These are phyloP conservation scores for Vollenhovia emeryi DNA, from an alignment of 1,140 invertebrate species.

Conservation along the genomic window DNA sequence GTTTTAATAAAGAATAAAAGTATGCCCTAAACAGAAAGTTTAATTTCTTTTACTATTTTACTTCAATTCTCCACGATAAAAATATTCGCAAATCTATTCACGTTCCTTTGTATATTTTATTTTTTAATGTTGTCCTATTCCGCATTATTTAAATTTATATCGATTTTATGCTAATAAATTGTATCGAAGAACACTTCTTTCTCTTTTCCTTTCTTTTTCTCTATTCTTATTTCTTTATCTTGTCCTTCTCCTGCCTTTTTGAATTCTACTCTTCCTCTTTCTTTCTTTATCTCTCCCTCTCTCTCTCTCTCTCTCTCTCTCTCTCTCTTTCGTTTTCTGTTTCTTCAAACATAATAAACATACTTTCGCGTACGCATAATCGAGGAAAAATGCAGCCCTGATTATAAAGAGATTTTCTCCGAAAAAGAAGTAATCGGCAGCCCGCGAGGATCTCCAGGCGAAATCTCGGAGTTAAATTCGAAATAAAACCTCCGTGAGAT, in stretches of 20 bases:
- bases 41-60: not conserved
- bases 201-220: not conserved
- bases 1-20: not conserved
- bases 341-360: not conserved
- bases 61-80: not conserved
- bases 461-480: not conserved
- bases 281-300: not conserved
- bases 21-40: not conserved
- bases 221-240: not conserved
- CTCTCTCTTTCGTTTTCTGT: not conserved
- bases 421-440: not conserved
- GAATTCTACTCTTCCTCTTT: not conserved
- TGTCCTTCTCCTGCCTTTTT: not conserved
- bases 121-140: not conserved
- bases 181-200: not conserved
- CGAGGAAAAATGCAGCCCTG: constrained; percentile 5
- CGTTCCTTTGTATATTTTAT: not conserved
- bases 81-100: not conserved
- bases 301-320: not conserved
- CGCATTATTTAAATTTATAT: constrained; percentile 21
- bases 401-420: constrained; percentile 28
- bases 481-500: too few species aligned
- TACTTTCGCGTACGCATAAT: constrained; percentile 4
- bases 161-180: constrained; percentile 45
- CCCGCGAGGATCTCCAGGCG: constrained; percentile 2